These are phyloP conservation scores for Pygoscelis antarcticus DNA, from an alignment of 2,113 vertebrate genomes.

Conservation along the genomic window DNA sequence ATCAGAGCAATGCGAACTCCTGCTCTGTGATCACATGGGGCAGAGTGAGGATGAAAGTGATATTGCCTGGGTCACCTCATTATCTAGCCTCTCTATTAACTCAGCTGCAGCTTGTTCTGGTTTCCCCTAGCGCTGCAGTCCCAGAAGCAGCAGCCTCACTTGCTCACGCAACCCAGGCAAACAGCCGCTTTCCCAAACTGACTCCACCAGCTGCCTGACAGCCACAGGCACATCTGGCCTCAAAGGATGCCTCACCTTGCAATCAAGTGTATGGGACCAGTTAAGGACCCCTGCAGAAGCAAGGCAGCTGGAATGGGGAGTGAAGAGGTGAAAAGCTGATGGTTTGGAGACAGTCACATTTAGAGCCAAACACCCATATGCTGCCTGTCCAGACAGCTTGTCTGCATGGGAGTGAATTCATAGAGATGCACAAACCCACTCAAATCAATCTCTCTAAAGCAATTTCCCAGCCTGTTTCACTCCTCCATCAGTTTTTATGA, in stretches of 20 bases:
- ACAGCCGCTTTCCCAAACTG: not conserved
- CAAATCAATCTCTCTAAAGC: slow-evolving; percentile 45
- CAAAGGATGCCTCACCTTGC: not conserved
- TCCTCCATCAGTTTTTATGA: slow-evolving; percentile 37
- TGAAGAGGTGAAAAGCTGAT: not conserved
- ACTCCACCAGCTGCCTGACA: not conserved
- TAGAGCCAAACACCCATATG: slow-evolving; percentile 21
- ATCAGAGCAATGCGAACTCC: slow-evolving; percentile 47
- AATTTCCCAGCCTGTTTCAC: slow-evolving; percentile 40
- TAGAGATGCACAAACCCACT: slow-evolving; percentile 35
- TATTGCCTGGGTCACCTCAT: slow-evolving; percentile 64
- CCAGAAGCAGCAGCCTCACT: slow-evolving; percentile 11
- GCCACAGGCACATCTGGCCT: not conserved
- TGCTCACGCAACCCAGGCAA: not conserved
- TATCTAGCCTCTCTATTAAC: slow-evolving; percentile 49
- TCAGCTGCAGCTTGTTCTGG: not conserved
- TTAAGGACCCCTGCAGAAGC: not conserved
- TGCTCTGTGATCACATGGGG: slow-evolving; percentile 48
- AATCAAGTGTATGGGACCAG: not conserved
- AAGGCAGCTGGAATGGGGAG: not conserved
- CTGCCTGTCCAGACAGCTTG: slow-evolving; percentile 32
- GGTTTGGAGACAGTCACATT: slow-evolving; percentile 24
- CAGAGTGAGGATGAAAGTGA: slow-evolving; percentile 59
- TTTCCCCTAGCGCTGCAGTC: not conserved
- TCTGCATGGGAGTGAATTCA: slow-evolving; percentile 44